Conservation (phyloP, 2,797 vertebrate genomes). For the Alfaro cultratus region DNA sequence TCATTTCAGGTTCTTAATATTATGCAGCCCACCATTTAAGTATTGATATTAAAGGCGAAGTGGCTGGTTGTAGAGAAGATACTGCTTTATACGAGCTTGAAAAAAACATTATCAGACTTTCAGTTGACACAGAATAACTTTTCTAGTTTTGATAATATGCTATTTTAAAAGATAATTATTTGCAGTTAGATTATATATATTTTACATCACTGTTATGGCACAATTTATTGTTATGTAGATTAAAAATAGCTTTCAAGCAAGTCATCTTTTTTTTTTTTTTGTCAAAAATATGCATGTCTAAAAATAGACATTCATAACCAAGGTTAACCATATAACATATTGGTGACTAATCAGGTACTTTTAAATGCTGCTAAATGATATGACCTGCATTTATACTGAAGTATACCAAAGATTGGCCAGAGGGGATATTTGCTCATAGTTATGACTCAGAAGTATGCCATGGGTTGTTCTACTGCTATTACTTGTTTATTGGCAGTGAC, state of each 20-base stretch:
- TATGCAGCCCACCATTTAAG: neutral
- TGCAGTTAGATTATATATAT: neutral
- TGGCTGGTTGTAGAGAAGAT: neutral
- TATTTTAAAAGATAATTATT: neutral
- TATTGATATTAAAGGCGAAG: neutral
- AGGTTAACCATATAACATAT: neutral
- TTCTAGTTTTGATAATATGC: neutral
- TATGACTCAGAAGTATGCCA: constrained; percentile 57
- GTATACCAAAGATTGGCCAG: constrained; percentile 51
- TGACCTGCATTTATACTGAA: constrained; percentile 14
- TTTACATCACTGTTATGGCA: neutral
- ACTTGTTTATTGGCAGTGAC: constrained; percentile 67
- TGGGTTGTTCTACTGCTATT: constrained; percentile 53
- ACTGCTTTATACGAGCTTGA: neutral
- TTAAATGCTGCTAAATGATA: constrained; percentile 39
- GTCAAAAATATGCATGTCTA: neutral
- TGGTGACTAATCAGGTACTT: constrained; percentile 12
- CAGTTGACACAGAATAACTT: neutral
- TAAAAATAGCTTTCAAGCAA: neutral
- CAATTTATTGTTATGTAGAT: too few species aligned
- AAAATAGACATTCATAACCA: neutral
- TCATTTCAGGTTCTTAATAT: neutral
- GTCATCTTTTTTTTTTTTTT: neutral
- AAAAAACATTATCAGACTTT: neutral
- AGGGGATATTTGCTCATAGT: constrained; percentile 48